Evolutionary conservation across 2,888 invertebrate species (phyloP), one percentile per base, ranked within the genome.

Genomic region (Osmoderma eremita): DNA sequence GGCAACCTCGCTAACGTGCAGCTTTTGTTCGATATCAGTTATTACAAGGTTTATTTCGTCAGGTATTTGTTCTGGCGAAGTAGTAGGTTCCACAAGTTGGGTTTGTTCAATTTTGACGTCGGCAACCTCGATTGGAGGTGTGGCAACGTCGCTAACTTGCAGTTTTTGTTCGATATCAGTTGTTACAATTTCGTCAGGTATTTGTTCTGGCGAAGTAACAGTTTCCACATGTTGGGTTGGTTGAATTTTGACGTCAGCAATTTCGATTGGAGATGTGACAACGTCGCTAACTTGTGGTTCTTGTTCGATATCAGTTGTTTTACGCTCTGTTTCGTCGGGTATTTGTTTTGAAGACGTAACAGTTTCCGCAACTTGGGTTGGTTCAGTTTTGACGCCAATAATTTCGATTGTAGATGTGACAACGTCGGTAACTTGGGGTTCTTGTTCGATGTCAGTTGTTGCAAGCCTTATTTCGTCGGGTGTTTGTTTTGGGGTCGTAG

Each of bases 351-450:
- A 18, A 4, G 50, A 22, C 18, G 20, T 13, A 5, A n/a, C 20
- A 1, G 20, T 48, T 8, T 48, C 48, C 5, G n/a, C n/a, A n/a
- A 15, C 4, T 50, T 8, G n/a, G 1, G 20, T 1, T 20, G 50
- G 1, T 50, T 8, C 15, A 20, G n/a, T 22, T n/a, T n/a, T 50
- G 53, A 24, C 10, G n/a, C 10, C 10, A 30, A 30, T 8, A 22
- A 24, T 5, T 24, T 30, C 24, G 18, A 62, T 45, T 0, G 61
- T 53, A 5, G 64, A 64, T 2, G 64, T 64, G 15, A 41, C 64
- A 3, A 64, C 53, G 15, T 64, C 64, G 17, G 41, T 30, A 15
- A 51, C n/a, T 30, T 53, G 24, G 10, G 41, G 13, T 13, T 36
- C 38, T 22, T 49, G 30, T 10, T 30, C 6, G 1, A 10, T 30